Base-by-base conservation (phyloP, 2,888 invertebrate genomes). In the Oxytorus armatus region DNA sequence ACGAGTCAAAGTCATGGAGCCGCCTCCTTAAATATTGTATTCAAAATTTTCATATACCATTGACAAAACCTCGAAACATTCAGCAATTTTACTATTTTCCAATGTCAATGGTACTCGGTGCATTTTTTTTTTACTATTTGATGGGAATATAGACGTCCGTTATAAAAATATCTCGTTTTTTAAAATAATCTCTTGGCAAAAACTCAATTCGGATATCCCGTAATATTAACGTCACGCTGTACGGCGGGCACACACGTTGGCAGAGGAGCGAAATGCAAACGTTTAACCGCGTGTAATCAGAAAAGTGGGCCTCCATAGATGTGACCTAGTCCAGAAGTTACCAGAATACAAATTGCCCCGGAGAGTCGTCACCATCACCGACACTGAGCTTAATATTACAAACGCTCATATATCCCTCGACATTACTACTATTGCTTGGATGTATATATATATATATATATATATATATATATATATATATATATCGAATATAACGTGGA, bases 251-350 rank as follows among this genome's bases (percentile, higher is more conserved):
- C 14, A 51, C 23, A 25, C 36, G 47, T 23, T 72, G 76, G 63
- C n/a, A n/a, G n/a, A 66, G 79, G 83, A 83, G 82, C 85, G 82
- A 88, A 88, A 87, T 87, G 85, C 86, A 86, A 88, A 87, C 87
- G 88, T 88, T 68, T 88, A 88, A 88, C 85, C 87, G 86, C 55
- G 65, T 59, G 88, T 89, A 89, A 89, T 90, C 88, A 89, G 87
- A 89, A 89, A 89, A 90, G 88, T 88, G 89, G 87, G 87, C 86
- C 88, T 89, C 87, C 87, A 86, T 87, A 86, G 87, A 88, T 88
- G 88, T 90, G 90, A 90, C 89, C 89, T 90, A 90, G 89, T 90
- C 89, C 87, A 88, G 87, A 87, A 89, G 88, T 90, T 89, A 88
- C 88, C 88, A 85, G 89, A 89, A 89, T 89, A 90, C 86, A 89